Percentiles rank a stretch among this genome's conserved stretches.
These are phyloP conservation scores for Lateolabrax maculatus DNA, from an alignment of 2,797 vertebrate species.

Conservation along the genomic window DNA sequence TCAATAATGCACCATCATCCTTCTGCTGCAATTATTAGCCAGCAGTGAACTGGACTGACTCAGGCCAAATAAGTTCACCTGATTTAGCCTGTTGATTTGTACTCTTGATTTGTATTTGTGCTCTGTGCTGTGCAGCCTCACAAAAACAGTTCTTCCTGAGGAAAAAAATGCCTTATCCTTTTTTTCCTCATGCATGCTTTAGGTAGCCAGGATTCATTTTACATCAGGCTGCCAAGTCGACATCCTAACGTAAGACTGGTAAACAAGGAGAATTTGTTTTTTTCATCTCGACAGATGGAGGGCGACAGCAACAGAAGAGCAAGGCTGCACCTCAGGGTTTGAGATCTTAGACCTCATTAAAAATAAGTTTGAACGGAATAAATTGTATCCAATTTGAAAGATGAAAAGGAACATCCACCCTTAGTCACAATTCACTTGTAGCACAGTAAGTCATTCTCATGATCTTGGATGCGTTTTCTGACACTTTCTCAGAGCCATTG, in stretches of 20 bases:
- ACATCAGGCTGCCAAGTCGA: constrained; percentile 56
- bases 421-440: constrained; percentile 28
- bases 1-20: constrained; percentile 56
- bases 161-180: constrained; percentile 29
- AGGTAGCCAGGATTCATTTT: constrained; percentile 67
- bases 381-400: constrained; percentile 55
- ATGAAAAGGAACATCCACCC: constrained; percentile 61
- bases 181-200: constrained; percentile 10
- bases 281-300: constrained; percentile 73
- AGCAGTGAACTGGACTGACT: constrained; percentile 29
- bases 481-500: constrained; percentile 16
- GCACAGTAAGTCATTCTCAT: constrained; percentile 16
- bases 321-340: constrained; percentile 59
- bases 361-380: constrained; percentile 53
- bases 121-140: constrained; percentile 4
- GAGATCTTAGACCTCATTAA: constrained; percentile 73
- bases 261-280: constrained; percentile 73
- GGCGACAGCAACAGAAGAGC: constrained; percentile 53
- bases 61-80: constrained; percentile 22
- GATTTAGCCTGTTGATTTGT: constrained; percentile 19
- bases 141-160: constrained; percentile 36
- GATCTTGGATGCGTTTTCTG: background rate
- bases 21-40: constrained; percentile 31
- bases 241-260: constrained; percentile 54
- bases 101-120: constrained; percentile 25